phyloP scores from a whole-genome alignment of 2,888 invertebrate species.

The Lasioglossum lativentre region DNA sequence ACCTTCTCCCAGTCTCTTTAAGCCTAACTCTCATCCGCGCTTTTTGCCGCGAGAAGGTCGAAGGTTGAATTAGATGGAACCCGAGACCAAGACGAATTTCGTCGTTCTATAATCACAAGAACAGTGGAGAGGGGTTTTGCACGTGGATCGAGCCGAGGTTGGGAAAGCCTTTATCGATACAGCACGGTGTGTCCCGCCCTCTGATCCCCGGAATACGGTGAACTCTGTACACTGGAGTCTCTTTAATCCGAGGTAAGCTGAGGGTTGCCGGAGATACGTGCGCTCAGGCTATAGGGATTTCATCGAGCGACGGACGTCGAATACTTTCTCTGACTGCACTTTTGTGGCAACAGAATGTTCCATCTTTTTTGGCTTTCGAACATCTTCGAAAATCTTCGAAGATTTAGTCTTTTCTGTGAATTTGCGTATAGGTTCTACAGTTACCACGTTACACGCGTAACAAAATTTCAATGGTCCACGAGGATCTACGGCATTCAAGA shows the following conservation, averaged over 20 bases:
- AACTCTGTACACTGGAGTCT: conserved; percentile 17
- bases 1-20: not conserved
- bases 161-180: conserved; percentile 15
- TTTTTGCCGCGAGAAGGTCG: not conserved
- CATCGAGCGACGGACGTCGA: not conserved
- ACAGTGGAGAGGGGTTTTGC: not conserved
- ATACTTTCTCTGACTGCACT: conserved; percentile 4
- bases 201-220: conserved; percentile 15
- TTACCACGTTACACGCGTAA: not conserved
- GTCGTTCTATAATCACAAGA: conserved; percentile 5
- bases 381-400: not conserved
- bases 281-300: not conserved
- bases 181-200: not conserved
- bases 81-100: not conserved
- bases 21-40: not conserved
- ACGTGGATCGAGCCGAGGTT: not conserved
- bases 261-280: conserved; percentile 8
- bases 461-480: not conserved
- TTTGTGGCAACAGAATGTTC: not conserved
- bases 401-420: not conserved
- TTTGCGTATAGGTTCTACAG: not conserved
- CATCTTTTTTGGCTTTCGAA: not conserved
- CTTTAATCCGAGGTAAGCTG: conserved; percentile 20
- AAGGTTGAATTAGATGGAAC: conserved; percentile 4
- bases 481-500: not conserved